phyloP scores from a whole-genome alignment of 2,888 invertebrate genomes.

The Rhorus exstirpatorius region DNA sequence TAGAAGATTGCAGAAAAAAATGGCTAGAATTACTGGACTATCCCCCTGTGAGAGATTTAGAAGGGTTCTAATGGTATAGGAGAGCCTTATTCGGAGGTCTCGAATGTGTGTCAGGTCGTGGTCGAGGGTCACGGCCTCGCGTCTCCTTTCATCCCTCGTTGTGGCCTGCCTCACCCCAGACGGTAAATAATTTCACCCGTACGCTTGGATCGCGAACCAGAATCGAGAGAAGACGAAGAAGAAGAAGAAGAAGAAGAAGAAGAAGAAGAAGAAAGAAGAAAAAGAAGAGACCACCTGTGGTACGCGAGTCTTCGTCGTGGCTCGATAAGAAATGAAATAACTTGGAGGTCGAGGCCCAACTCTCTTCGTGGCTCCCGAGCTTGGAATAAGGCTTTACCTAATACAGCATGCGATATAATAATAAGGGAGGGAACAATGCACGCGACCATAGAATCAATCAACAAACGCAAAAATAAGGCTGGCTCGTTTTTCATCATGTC shows the following conservation, averaged over 20 bases:
- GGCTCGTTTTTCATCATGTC: no score
- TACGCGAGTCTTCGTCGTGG: constrained; percentile 29
- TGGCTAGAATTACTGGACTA: no score
- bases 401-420: constrained; percentile 23
- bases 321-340: constrained; percentile 52
- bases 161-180: constrained; percentile 60
- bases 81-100: constrained; percentile 18
- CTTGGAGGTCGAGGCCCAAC: constrained; percentile 40
- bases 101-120: constrained; percentile 41
- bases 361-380: constrained; percentile 30
- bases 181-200: constrained; percentile 63
- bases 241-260: constrained; percentile 30
- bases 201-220: constrained; percentile 17
- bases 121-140: constrained; percentile 56
- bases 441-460: constrained; percentile 38
- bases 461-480: constrained; percentile 25
- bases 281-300: constrained; percentile 64
- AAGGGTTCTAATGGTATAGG: not conserved
- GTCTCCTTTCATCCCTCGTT: constrained; percentile 59
- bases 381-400: constrained; percentile 5
- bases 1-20: constrained; percentile 9
- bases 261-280: constrained; percentile 31
- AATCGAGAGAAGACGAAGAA: constrained; percentile 21
- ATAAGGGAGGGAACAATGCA: constrained; percentile 46
- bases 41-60: constrained; percentile 28